Conservation (phyloP, 53 echinoderm and acorn worm species). For the Henricia sp. region DNA sequence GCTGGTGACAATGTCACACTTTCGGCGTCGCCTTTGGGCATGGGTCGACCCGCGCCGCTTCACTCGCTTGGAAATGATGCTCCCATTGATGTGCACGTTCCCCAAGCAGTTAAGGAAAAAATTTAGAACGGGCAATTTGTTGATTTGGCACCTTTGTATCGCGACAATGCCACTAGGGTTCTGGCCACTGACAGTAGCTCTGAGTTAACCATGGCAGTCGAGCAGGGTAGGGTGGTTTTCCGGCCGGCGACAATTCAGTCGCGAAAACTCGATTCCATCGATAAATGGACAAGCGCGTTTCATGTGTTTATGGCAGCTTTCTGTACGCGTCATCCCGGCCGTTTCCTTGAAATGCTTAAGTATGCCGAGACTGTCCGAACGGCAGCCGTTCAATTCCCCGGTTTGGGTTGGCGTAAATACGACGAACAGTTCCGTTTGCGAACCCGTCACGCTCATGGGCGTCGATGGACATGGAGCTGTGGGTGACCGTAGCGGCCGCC, state of each 20-base stretch:
- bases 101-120: background rate
- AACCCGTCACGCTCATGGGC: slow-evolving; percentile 12
- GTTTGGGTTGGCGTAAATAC: slow-evolving; percentile 38
- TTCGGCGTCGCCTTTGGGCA: too few relatives aligned
- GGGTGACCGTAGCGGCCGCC: slow-evolving; percentile 22
- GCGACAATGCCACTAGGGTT: background rate
- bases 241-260: slow-evolving; percentile 14
- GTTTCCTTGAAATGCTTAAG: slow-evolving; percentile 37
- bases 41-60: background rate
- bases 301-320: slow-evolving; percentile 8
- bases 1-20: too few relatives aligned
- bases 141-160: slow-evolving; percentile 8
- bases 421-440: slow-evolving; percentile 52
- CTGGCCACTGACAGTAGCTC: background rate
- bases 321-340: slow-evolving; percentile 24
- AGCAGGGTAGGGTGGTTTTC: slow-evolving; percentile 20
- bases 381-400: slow-evolving; percentile 31
- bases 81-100: background rate
- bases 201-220: slow-evolving; percentile 20
- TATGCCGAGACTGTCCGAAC: slow-evolving; percentile 19
- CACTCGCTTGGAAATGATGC: background rate
- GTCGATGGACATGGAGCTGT: slow-evolving; percentile 19
- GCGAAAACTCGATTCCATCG: background rate
- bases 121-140: slow-evolving; percentile 6
- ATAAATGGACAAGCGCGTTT: slow-evolving; percentile 19